Evolutionary conservation across 2,113 vertebrate species (phyloP).

Genomic region (Psittacula cyanocephala): DNA sequence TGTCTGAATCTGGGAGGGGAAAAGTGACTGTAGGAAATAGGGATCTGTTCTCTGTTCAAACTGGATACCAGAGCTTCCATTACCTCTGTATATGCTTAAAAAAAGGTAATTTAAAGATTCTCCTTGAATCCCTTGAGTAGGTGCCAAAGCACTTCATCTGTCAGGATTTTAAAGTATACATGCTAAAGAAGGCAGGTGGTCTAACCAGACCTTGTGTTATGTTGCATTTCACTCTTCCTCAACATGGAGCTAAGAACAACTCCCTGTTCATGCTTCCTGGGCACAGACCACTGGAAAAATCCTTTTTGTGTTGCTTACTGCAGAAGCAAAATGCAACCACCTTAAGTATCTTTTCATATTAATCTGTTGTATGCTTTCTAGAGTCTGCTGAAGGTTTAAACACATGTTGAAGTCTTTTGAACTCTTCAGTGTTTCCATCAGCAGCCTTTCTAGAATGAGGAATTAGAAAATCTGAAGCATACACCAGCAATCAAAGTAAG

Average conservation of each 20-base stretch:
- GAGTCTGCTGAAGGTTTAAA: not conserved
- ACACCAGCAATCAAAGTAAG: not conserved
- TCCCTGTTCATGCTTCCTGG: not conserved
- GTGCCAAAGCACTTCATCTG: not conserved
- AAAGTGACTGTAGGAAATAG: not conserved
- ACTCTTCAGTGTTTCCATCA: not conserved
- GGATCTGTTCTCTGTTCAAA: not conserved
- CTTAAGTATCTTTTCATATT: not conserved
- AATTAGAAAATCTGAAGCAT: not conserved
- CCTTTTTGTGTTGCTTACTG: not conserved
- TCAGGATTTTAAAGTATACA: not conserved
- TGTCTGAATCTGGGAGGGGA: not conserved
- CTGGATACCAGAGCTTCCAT: not conserved
- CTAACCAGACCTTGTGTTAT: not conserved
- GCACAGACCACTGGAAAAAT: not conserved
- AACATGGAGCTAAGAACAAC: not conserved
- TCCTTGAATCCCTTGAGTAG: not conserved
- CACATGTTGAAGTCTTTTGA: not conserved
- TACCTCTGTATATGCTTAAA: not conserved
- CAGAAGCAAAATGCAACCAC: not conserved
- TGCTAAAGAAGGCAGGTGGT: not conserved
- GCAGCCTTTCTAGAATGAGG: not conserved
- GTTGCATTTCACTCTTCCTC: not conserved
- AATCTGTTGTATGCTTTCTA: not conserved
- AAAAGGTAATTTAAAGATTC: not conserved